phyloP scores from a whole-genome alignment of 2,888 invertebrate genomes.

The Tribolium freemani region DNA sequence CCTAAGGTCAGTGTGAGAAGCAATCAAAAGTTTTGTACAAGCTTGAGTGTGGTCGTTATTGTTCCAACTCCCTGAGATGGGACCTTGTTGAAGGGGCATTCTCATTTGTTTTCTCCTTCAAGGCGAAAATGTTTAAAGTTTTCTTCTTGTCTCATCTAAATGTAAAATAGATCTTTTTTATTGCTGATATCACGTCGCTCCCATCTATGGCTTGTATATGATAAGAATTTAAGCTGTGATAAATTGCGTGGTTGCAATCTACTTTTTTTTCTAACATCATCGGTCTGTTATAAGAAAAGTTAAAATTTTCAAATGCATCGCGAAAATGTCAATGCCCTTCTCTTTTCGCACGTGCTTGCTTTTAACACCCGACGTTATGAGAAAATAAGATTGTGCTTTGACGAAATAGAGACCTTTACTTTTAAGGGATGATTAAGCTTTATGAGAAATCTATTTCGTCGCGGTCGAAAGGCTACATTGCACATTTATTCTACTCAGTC shows the following conservation, averaged over 20 bases:
- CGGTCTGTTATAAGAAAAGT: background rate
- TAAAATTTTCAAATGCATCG: background rate
- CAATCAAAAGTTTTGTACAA: constrained; percentile 30
- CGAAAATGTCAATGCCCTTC: constrained; percentile 30
- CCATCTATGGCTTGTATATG: constrained; percentile 37
- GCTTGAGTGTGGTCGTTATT: constrained; percentile 11
- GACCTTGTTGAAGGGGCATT: constrained; percentile 13
- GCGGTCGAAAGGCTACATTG: constrained; percentile 28
- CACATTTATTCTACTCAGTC: constrained; percentile 24
- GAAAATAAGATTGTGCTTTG: constrained; percentile 27
- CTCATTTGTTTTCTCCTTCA: constrained; percentile 38
- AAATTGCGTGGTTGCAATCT: constrained; percentile 36
- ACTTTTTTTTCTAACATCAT: too few relatives aligned
- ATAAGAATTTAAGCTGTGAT: constrained; percentile 37
- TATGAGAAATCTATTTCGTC: constrained; percentile 29
- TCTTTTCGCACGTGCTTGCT: constrained; percentile 17
- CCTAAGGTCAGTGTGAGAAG: constrained; percentile 8
- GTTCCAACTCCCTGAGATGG: background rate
- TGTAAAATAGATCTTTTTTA: constrained; percentile 43
- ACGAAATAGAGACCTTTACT: constrained; percentile 28
- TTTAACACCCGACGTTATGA: too few relatives aligned
- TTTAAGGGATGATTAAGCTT: constrained; percentile 29
- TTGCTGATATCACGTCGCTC: constrained; percentile 28
- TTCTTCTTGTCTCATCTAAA: constrained; percentile 43
- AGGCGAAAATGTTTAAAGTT: constrained; percentile 43